phyloP scores from a whole-genome alignment of 2,888 invertebrate genomes.

The Tuta absoluta region DNA sequence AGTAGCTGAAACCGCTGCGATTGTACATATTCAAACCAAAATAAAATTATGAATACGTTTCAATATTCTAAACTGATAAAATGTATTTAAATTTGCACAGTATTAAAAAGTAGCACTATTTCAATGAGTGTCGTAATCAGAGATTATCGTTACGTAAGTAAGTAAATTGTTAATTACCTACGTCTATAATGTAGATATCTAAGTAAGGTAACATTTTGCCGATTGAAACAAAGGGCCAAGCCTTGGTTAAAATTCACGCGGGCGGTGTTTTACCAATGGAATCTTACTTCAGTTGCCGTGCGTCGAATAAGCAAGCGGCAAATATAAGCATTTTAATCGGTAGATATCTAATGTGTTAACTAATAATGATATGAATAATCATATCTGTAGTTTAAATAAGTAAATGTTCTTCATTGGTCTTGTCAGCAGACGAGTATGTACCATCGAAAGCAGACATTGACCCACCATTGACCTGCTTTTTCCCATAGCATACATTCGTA shows the following conservation, averaged over 20 bases:
- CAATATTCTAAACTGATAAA: background rate
- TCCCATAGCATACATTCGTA: too few relatives aligned
- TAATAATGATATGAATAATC: too few relatives aligned
- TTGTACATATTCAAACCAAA: background rate
- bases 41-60: background rate
- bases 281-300: too few relatives aligned
- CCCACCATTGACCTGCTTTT: too few relatives aligned
- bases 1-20: too few relatives aligned
- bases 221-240: conserved; percentile 1
- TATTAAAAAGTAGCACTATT: conserved; percentile 24
- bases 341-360: too few relatives aligned
- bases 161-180: background rate
- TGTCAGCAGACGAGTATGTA: too few relatives aligned
- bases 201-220: conserved; percentile 22
- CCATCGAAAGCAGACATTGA: too few relatives aligned
- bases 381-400: too few relatives aligned
- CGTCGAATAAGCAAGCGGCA: too few relatives aligned
- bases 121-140: conserved; percentile 24
- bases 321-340: too few relatives aligned
- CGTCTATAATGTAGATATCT: background rate
- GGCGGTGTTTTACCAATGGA: background rate
- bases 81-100: conserved; percentile 19
- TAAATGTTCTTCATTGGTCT: too few relatives aligned
- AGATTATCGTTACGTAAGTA: conserved; percentile 33
- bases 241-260: background rate